These are phyloP conservation scores for Callinectes sapidus DNA, from an alignment of 2,888 invertebrate genomes.

Conservation along the genomic window DNA sequence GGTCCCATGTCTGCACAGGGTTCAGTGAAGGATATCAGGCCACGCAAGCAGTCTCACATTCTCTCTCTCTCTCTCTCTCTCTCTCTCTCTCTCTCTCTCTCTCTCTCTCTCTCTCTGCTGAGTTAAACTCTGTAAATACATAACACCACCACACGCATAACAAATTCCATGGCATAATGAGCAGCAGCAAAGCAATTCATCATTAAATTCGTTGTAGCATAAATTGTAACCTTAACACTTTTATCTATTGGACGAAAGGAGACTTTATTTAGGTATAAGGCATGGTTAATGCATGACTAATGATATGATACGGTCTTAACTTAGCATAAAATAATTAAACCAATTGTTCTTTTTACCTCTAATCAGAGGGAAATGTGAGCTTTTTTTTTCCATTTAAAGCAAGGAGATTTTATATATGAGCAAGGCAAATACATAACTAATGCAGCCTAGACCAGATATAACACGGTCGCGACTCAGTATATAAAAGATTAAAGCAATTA, in stretches of 20 bases:
- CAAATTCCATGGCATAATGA: neutral
- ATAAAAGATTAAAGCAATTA: no score
- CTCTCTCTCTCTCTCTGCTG: neutral
- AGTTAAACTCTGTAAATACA: neutral
- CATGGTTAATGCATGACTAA: neutral
- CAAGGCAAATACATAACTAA: neutral
- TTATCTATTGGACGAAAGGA: neutral
- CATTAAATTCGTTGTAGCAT: neutral
- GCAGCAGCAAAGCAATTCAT: no score
- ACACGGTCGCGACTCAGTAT: no score
- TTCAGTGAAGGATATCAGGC: neutral
- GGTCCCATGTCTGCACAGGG: neutral
- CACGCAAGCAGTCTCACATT: neutral
- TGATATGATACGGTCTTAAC: no score
- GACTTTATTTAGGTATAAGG: neutral
- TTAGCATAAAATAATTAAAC: no score
- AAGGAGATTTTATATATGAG: neutral
- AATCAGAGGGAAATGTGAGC: no score
- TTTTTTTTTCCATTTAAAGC: neutral
- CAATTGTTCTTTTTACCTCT: no score
- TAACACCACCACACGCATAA: neutral
- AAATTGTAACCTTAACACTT: neutral
- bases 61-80: slow-evolving; percentile 1
- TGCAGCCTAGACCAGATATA: neutral
- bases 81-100: slow-evolving; percentile 1